A percentile compares a stretch with the other conserved stretches of the same genome.
These are phyloP conservation scores for Antennarius maculatus DNA, from an alignment of 2,797 vertebrate genomes.

Conservation along the genomic window DNA sequence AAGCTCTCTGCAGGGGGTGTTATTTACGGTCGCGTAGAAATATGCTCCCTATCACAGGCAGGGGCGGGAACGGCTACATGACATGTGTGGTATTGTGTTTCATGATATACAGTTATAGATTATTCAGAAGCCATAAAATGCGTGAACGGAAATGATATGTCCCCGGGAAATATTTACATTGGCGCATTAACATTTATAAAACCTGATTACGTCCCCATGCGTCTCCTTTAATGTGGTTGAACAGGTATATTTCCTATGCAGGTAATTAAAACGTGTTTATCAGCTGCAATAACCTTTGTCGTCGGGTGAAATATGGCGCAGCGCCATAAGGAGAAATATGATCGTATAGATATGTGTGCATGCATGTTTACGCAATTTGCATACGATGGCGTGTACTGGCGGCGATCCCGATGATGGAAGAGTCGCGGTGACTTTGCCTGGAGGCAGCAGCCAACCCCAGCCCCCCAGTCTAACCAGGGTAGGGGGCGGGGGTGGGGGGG, in stretches of 20 bases:
- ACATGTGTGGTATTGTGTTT: conserved; percentile 34
- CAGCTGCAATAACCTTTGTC: conserved; percentile 61
- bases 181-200: conserved; percentile 24
- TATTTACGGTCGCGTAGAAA: conserved; percentile 65
- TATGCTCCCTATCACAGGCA: conserved; percentile 47
- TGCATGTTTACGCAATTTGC: conserved; percentile 38
- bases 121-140: conserved; percentile 32
- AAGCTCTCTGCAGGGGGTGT: conserved; percentile 54
- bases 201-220: conserved; percentile 22
- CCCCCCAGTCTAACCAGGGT: no score
- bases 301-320: conserved; percentile 41
- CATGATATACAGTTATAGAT: conserved; percentile 46
- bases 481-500: conserved; percentile 45
- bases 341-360: conserved; percentile 19
- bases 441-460: conserved; percentile 55
- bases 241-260: conserved; percentile 21
- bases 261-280: conserved; percentile 70
- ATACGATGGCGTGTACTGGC: conserved; percentile 31
- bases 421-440: conserved; percentile 45
- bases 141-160: conserved; percentile 33
- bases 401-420: conserved; percentile 36
- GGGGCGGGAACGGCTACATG: conserved; percentile 33
- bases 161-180: conserved; percentile 12
- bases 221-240: conserved; percentile 22
- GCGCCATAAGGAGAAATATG: conserved; percentile 43